Evolutionary conservation across 2,113 vertebrate genomes (phyloP), one percentile per base, ranked within the genome.

Genomic region (Lampris incognitus): DNA sequence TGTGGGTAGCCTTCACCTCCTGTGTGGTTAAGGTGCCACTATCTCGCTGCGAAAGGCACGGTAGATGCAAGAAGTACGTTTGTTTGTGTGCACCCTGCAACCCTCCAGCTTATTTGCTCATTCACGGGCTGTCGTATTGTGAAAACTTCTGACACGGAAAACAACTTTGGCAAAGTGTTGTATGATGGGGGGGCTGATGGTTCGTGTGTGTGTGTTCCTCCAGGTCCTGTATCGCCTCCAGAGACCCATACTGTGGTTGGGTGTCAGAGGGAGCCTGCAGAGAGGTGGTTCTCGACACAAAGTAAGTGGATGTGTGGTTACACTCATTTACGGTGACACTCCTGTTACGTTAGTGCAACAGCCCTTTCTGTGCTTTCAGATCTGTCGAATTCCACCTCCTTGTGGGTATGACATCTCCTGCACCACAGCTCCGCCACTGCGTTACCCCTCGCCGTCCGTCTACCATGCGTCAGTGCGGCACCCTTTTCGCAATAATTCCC

Each of bases 161-260:
- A 55, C 10, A 50, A 24, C 3, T 38, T 11, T 56, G 59, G 8
- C 9, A 57, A 3, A 48, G 13, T 46, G 7, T 7, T 40, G 46
- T 37, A 55, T 71, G 8, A 46, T 24, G n/a, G 59, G 9, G 24
- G 5, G 2, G 55, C 60, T 81, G 9, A 78, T 64, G 10, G 41
- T 58, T 10, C n/a, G 38, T 10, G 41, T 38, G 55, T 46, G 41
- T 57, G 41, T 57, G 42, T 49, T 72, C 40, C 48, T 68, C 39
- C 89, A 99, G 98, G 94, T 96, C 97, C 88, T 99, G 98, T 74
- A 97, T 98, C 51, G 97, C 98, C 1, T 97, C 98, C 92, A 95
- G 97, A 93, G 98, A 99, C 86, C 98, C 98, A 0, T 99, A 99
- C 79, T 99, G 98, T 0, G 97, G 97, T 69, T 99, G 98, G 98